phyloP scores from a whole-genome alignment of 2,113 vertebrate species.

The Varanus komodoensis region DNA sequence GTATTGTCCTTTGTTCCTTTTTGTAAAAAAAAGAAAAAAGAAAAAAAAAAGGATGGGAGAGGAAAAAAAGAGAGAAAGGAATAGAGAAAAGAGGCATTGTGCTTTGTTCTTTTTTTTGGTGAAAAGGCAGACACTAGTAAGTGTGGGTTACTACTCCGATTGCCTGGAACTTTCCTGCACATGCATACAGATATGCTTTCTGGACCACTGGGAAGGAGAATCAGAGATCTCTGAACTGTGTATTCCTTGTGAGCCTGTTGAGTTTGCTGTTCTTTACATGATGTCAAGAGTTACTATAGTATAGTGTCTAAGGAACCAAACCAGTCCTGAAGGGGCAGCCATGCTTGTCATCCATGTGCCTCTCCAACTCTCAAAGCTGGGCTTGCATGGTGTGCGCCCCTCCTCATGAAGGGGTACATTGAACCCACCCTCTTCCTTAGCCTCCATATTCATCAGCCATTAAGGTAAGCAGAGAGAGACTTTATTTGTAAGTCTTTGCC shows the following conservation, averaged over 20 bases:
- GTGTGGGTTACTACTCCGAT: background rate
- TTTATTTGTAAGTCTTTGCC: no score
- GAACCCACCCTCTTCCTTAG: no score
- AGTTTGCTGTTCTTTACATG: background rate
- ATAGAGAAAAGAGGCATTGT: fast-evolving
- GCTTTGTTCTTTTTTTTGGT: slow-evolving; percentile 5
- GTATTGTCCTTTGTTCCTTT: background rate
- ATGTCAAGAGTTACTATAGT: background rate
- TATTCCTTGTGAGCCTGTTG: background rate
- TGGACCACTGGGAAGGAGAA: background rate
- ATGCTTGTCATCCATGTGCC: background rate
- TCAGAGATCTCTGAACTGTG: background rate
- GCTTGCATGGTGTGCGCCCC: background rate
- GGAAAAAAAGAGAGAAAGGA: no score
- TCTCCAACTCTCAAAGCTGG: background rate
- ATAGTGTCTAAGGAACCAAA: background rate
- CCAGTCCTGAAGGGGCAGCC: no score
- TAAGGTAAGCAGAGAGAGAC: no score
- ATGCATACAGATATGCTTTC: background rate
- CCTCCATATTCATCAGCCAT: no score
- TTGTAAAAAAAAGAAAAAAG: background rate
- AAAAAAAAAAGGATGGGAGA: no score
- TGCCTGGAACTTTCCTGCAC: background rate
- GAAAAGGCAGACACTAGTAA: no score
- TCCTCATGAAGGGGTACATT: no score